These are phyloP conservation scores for Hippocampus comes DNA, from an alignment of 2,113 vertebrate genomes.

Conservation along the genomic window DNA sequence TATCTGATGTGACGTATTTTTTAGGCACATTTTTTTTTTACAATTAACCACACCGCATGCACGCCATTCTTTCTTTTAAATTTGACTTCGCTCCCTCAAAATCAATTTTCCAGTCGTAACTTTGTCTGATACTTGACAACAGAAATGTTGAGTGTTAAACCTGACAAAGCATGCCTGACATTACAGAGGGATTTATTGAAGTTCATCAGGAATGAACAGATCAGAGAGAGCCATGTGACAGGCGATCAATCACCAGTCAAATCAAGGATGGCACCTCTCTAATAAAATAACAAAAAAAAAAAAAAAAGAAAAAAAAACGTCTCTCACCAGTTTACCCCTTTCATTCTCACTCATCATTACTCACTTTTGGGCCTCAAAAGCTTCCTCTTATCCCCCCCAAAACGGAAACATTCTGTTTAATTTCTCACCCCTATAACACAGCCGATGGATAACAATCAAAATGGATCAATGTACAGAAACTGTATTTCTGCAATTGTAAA, in stretches of 20 bases:
- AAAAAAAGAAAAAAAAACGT: conserved; percentile 53
- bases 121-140: conserved; percentile 51
- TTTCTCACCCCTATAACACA: neutral
- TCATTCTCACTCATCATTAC: conserved; percentile 67
- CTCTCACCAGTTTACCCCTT: conserved; percentile 55
- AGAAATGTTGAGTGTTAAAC: conserved; percentile 52
- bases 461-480: conserved; percentile 33
- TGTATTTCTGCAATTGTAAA: conserved; percentile 41
- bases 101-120: conserved; percentile 42
- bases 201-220: conserved; percentile 79
- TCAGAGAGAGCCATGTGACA: conserved; percentile 78
- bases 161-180: conserved; percentile 65
- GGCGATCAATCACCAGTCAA: conserved; percentile 81
- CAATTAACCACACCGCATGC: conserved; percentile 17
- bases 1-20: conserved; percentile 23
- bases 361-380: conserved; percentile 68
- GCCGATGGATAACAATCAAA: conserved; percentile 12
- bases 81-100: conserved; percentile 17
- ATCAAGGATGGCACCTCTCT: conserved; percentile 78
- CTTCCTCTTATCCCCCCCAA: conserved; percentile 55
- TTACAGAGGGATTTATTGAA: conserved; percentile 77
- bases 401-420: conserved; percentile 40
- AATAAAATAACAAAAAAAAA: conserved; percentile 76
- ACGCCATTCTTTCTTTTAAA: conserved; percentile 32
- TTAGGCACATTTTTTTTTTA: conserved; percentile 10